Evolutionary conservation across 2,888 invertebrate species (phyloP).

Genomic region (Sacculina carcini): DNA sequence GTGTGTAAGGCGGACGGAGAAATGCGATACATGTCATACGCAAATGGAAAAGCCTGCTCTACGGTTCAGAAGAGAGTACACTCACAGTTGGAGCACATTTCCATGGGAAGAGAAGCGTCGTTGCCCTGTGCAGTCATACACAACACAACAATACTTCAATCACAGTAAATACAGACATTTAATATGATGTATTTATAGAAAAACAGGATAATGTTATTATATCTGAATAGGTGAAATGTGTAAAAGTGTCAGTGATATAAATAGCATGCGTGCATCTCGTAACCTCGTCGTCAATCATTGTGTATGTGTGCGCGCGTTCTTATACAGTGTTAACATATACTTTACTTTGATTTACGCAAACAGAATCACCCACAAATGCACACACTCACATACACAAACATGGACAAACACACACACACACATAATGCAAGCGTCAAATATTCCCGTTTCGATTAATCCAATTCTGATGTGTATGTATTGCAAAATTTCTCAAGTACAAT

Average conservation of each 20-base stretch:
- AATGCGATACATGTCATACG: not conserved
- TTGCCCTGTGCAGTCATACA: too few relatives aligned
- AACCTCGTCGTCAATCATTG: not conserved
- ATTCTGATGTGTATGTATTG: not conserved
- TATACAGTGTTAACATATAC: not conserved
- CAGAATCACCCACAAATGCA: not conserved
- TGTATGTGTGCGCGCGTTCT: not conserved
- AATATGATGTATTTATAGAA: not conserved
- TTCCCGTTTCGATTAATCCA: too few relatives aligned
- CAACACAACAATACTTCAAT: not conserved
- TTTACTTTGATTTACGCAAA: conserved; percentile 4
- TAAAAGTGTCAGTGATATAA: not conserved
- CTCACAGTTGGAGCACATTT: too few relatives aligned
- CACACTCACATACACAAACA: not conserved
- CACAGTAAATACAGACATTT: not conserved
- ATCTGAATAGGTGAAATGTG: not conserved
- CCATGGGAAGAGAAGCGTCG: too few relatives aligned
- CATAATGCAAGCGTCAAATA: too few relatives aligned
- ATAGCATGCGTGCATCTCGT: too few relatives aligned
- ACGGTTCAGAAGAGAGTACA: too few relatives aligned
- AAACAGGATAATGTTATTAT: not conserved
- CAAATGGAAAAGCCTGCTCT: too few relatives aligned
- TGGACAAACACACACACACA: not conserved
- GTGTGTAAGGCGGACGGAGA: not conserved
- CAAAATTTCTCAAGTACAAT: not conserved